These are phyloP conservation scores for Phoebastria nigripes DNA, from an alignment of 2,797 vertebrate genomes.

Conservation along the genomic window DNA sequence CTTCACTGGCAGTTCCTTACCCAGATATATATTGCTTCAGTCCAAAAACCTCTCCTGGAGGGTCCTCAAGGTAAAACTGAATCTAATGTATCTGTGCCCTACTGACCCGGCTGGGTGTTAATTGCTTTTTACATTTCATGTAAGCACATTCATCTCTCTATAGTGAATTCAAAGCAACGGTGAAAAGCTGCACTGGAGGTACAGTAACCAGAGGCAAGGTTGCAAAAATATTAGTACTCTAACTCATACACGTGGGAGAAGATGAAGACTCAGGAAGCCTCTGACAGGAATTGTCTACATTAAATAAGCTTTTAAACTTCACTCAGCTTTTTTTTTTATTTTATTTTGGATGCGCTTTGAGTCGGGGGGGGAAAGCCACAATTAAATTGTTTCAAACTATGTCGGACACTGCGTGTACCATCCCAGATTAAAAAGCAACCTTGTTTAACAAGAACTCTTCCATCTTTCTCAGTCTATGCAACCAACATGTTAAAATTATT, in stretches of 20 bases:
- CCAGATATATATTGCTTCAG: background rate
- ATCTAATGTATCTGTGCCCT: background rate
- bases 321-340: background rate
- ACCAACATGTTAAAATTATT: background rate
- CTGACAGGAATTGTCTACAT: background rate
- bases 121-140: background rate
- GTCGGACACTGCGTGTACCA: fast-evolving
- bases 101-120: background rate
- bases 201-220: background rate
- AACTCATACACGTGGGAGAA: background rate
- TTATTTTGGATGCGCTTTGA: background rate
- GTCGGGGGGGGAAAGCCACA: background rate
- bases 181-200: background rate
- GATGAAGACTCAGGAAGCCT: background rate
- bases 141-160: background rate
- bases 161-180: background rate
- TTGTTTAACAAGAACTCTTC: background rate
- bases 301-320: constrained; percentile 13
- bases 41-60: background rate
- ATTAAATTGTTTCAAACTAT: background rate
- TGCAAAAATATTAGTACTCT: background rate
- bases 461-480: background rate
- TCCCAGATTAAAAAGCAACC: background rate
- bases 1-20: background rate
- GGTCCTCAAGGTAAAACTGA: background rate